phyloP scores from a whole-genome alignment of 2,113 vertebrate species.

The Daubentonia madagascariensis region DNA sequence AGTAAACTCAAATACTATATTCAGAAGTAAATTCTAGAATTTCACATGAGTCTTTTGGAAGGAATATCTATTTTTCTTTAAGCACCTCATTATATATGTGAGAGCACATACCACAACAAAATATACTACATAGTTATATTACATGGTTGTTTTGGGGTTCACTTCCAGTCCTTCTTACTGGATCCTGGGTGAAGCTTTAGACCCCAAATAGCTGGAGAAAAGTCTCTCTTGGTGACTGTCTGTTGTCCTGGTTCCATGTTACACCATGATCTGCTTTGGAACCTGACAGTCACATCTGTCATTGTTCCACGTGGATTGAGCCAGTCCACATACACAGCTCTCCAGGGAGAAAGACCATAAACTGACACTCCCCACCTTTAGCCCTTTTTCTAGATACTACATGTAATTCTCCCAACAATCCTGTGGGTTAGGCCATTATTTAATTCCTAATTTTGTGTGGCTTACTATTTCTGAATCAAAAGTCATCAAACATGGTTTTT shows the following conservation, averaged over 20 bases:
- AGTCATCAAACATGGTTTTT: not conserved
- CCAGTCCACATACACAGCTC: not conserved
- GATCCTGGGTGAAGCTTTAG: not conserved
- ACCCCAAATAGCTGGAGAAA: not conserved
- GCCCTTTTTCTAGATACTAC: not conserved
- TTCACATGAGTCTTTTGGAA: not conserved
- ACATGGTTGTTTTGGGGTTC: not conserved
- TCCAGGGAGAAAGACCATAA: not conserved
- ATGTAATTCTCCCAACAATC: not conserved
- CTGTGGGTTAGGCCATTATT: not conserved
- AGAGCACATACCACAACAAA: not conserved
- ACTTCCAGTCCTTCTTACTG: not conserved
- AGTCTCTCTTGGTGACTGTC: not conserved
- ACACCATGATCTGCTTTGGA: not conserved
- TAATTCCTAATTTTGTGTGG: not conserved
- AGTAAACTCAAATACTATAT: not conserved
- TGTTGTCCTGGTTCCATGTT: not conserved
- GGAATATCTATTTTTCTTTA: not conserved
- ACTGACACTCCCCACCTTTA: not conserved
- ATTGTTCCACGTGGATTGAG: not conserved
- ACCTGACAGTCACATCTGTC: not conserved
- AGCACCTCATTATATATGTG: not conserved
- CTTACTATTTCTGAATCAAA: constrained; percentile 43
- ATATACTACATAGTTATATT: not conserved
- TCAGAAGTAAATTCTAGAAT: not conserved